Evolutionary conservation across 2,797 vertebrate species (phyloP).

Genomic region (Zalophus californianus): DNA sequence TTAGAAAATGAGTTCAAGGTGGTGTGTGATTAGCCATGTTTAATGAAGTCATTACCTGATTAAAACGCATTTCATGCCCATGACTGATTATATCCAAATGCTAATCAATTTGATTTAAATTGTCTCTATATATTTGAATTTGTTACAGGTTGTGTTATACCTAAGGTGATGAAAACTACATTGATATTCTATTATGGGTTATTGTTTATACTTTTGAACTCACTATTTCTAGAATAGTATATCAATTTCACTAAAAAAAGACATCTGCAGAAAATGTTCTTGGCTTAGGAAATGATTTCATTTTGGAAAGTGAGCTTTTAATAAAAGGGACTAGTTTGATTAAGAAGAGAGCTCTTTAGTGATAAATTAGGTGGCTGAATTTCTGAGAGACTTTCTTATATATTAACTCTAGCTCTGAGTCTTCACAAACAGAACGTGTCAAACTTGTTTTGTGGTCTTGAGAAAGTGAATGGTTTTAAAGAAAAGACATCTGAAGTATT

Average conservation of each 20-base stretch:
- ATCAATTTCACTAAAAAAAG: background rate
- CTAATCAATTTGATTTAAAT: slow-evolving; percentile 87
- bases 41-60: slow-evolving; percentile 88
- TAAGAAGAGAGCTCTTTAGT: slow-evolving; percentile 23
- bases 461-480: slow-evolving; percentile 12
- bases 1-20: slow-evolving; percentile 85
- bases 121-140: slow-evolving; percentile 76
- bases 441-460: background rate
- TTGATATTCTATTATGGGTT: slow-evolving; percentile 18
- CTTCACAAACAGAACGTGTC: background rate
- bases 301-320: slow-evolving; percentile 61
- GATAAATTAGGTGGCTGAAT: background rate
- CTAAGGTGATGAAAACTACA: background rate
- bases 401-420: background rate
- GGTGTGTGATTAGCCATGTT: slow-evolving; percentile 85
- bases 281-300: slow-evolving; percentile 23
- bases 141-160: slow-evolving; percentile 67
- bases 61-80: slow-evolving; percentile 82
- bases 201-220: background rate
- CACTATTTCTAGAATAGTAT: background rate
- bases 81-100: slow-evolving; percentile 85
- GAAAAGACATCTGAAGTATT: background rate
- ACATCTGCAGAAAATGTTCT: background rate
- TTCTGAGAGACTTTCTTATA: background rate
- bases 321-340: slow-evolving; percentile 39